Evolutionary conservation across 2,797 vertebrate species (phyloP), one percentile per base, ranked within the genome.

Genomic region (Dryobates pubescens): DNA sequence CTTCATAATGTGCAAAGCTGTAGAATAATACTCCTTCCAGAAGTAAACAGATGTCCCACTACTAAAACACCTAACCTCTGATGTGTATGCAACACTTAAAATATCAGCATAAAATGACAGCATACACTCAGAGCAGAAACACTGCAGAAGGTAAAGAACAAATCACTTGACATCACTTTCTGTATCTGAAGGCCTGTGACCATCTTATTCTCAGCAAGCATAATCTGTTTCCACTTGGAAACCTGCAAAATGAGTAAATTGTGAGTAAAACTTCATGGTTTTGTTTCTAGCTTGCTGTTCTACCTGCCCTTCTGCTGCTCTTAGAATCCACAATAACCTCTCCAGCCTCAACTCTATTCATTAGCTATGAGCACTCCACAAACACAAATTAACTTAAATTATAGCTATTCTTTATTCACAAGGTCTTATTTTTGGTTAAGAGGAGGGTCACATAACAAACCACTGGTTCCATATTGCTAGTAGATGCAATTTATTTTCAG

Each of bases 401-500:
- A 80, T 24, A 90, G 49, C 27, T 34, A 2, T 30, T 77, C 47
- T 76, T 76, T 84, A 59, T 23, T 67, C 15, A 54, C 9, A 70
- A 74, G 36, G 73, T 6, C 73, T 43, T 82, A 13, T 36, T 92
- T 91, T 92, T 80, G 67, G 51, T 64, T 18, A 63, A 86, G 56
- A 56, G 41, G 36, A 90, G 38, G 68, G 79, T 86, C 62, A 53
- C 20, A 29, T 65, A 47, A 89, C 23, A 95, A 95, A 93, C 53
- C 85, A 54, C 36, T 85, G 49, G 57, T 78, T 72, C 49, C 69
- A 38, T 49, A 29, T 19, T 53, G 73, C 53, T 83, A 59, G 73
- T 67, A 76, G 80, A 49, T 80, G 41, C 70, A 90, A 83, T 91
- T 64, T 91, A 51, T 92, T 97, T 96, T 94, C 85, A 90, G 63